Percentiles rank a stretch among this genome's conserved stretches.
Conservation (phyloP, 2,113 vertebrate genomes). For the Heterocephalus glaber region DNA sequence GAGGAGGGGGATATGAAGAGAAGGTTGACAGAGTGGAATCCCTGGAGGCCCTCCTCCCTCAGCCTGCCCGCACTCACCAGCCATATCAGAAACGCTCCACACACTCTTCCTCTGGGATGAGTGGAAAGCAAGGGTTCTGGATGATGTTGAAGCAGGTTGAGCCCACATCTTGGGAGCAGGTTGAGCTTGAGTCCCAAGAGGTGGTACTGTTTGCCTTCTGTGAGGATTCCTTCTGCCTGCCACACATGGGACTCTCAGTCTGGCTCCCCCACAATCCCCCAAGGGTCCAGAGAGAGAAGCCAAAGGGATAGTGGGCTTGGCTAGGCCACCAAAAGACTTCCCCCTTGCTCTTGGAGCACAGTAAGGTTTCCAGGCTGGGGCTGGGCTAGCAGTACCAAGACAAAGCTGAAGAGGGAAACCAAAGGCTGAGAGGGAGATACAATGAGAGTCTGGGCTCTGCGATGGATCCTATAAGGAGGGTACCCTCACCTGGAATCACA, state of each 20-base stretch:
- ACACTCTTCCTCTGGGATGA: constrained; percentile 90
- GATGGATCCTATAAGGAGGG: background rate
- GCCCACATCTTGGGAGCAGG: constrained; percentile 92
- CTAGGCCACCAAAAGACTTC: background rate
- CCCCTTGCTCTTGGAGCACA: background rate
- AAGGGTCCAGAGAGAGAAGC: constrained; percentile 30
- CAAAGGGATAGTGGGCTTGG: background rate
- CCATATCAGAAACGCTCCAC: constrained; percentile 93
- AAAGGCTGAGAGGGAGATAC: background rate
- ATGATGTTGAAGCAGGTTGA: constrained; percentile 94
- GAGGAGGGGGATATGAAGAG: background rate
- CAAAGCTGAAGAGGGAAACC: background rate
- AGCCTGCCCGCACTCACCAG: constrained; percentile 87
- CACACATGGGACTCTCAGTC: constrained; percentile 40
- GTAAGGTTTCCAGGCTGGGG: background rate
- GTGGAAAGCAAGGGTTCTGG: constrained; percentile 92
- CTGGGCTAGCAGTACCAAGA: background rate
- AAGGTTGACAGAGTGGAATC: accelerated
- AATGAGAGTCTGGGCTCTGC: background rate
- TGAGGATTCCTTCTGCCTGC: constrained; percentile 91
- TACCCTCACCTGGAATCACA: constrained; percentile 91
- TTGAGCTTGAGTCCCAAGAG: constrained; percentile 90
- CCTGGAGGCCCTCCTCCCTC: background rate
- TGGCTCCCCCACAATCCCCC: constrained; percentile 2
- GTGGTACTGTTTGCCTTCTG: constrained; percentile 89